Base-by-base conservation (phyloP, 2,888 invertebrate species). In the Acanthopleura granulata region DNA sequence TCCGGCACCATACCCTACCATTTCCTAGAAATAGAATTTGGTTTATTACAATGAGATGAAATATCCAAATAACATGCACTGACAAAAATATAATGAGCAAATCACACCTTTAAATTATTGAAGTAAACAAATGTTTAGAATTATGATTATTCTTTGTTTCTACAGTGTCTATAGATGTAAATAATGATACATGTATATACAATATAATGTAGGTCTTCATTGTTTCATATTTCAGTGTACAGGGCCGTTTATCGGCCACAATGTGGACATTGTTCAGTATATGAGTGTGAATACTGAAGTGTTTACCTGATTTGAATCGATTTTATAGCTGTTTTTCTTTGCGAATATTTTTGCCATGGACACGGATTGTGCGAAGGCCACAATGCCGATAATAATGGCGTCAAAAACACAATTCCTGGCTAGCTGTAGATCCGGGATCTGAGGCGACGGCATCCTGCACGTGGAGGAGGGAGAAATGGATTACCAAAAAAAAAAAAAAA, bases 271-370 rank as follows among this genome's bases (percentile, higher is more conserved):
- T 51, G 14, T 14, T 51, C 51, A 15, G 51, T 18, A 14, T 15
- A 51, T 14, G 14, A 51, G 18, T 57, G 6, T 12, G 57, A 57
- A 57, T 57, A 57, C 12, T 57, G 22, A 57, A 57, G n/a, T 57
- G 6, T 14, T 72, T 76, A 91, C 91, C 88, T 92, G 91, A 73
- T 91, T 91, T 1, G 91, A 82, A 80, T 91, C 91, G 14, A 91
- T 87, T 75, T 87, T 86, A 82, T 92, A 92, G 74, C 89, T 88
- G 81, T 92, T 89, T 81, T 91, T 91, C 80, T 90, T 88, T 49
- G 91, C 91, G 81, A 91, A 91, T 29, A 91, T 84, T 80, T 91
- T 91, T 6, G 90, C 91, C 88, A 92, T 89, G 12, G 92, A 91
- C 66, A 92, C 88, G 27, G 90, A 89, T 76, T 92, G 89, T 75